Percentiles rank a stretch among this genome's conserved stretches.
phyloP scores from a whole-genome alignment of 2,888 invertebrate genomes.

The Lepidonotus clava region DNA sequence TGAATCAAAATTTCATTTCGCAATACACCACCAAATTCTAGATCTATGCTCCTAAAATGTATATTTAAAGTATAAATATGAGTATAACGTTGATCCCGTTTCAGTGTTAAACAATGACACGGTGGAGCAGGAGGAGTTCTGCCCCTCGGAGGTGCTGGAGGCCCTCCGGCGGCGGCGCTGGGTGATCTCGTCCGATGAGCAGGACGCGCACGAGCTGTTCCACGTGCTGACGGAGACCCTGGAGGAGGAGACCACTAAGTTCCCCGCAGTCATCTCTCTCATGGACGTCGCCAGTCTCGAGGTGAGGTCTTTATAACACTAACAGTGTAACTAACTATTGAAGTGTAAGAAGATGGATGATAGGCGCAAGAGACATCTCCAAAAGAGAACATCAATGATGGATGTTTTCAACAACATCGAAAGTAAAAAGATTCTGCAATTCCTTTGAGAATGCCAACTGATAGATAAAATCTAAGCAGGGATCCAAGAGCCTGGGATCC shows the following conservation, averaged over 20 bases:
- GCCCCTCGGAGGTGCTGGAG: conserved; percentile 86
- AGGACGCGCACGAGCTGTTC: conserved; percentile 95
- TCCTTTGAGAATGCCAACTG: too few relatives aligned
- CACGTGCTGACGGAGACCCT: conserved; percentile 93
- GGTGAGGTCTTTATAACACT: too few relatives aligned
- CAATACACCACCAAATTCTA: background rate
- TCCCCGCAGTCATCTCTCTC: conserved; percentile 75
- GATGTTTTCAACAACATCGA: too few relatives aligned
- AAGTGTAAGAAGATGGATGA: too few relatives aligned
- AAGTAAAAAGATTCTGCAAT: too few relatives aligned
- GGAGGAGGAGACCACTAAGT: conserved; percentile 87
- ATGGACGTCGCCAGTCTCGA: conserved; percentile 75
- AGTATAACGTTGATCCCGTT: background rate
- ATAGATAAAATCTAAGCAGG: too few relatives aligned
- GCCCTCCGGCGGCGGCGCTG: conserved; percentile 89
- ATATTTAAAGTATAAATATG: too few relatives aligned
- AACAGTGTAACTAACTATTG: too few relatives aligned
- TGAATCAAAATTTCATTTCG: background rate
- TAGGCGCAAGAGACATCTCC: too few relatives aligned
- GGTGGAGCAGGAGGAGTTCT: conserved; percentile 67
- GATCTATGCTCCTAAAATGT: background rate
- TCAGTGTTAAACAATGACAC: conserved; percentile 76
- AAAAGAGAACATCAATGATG: too few relatives aligned
- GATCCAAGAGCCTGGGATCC: too few relatives aligned
- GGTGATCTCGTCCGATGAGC: conserved; percentile 92